phyloP scores from a whole-genome alignment of 2,888 invertebrate genomes.

The Parnassius smintheus region DNA sequence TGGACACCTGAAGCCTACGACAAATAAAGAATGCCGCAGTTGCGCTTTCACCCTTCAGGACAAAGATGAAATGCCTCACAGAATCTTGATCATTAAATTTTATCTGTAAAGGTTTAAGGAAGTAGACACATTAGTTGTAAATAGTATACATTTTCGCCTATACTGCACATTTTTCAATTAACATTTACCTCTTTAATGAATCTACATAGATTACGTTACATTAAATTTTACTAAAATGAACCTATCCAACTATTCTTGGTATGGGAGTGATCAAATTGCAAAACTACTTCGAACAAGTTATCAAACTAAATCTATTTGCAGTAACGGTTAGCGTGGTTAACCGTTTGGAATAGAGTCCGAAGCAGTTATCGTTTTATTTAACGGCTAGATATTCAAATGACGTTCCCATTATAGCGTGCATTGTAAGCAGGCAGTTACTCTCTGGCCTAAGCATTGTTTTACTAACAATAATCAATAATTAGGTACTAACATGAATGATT shows the following conservation, averaged over 20 bases:
- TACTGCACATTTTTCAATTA: not conserved
- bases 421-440: conserved; percentile 26
- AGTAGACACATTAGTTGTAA: too few species aligned
- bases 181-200: not conserved
- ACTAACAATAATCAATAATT: conserved; percentile 6
- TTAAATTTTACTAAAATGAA: conserved; percentile 22
- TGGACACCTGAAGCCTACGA: too few species aligned
- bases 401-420: conserved; percentile 1
- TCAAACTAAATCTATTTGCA: conserved; percentile 39
- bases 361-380: conserved; percentile 26
- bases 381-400: conserved; percentile 20
- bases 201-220: conserved; percentile 7
- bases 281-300: conserved; percentile 37
- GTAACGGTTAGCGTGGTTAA: conserved; percentile 28
- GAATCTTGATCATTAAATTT: too few species aligned
- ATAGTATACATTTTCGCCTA: not conserved
- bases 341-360: conserved; percentile 23
- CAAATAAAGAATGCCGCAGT: too few species aligned
- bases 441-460: conserved; percentile 15
- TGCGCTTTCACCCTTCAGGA: too few species aligned
- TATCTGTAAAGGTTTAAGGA: too few species aligned
- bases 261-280: conserved; percentile 33
- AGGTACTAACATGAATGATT: too few species aligned
- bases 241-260: conserved; percentile 21
- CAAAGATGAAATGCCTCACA: too few species aligned